Base-by-base conservation (phyloP, 2,113 vertebrate species). In the Myotis lucifugus region DNA sequence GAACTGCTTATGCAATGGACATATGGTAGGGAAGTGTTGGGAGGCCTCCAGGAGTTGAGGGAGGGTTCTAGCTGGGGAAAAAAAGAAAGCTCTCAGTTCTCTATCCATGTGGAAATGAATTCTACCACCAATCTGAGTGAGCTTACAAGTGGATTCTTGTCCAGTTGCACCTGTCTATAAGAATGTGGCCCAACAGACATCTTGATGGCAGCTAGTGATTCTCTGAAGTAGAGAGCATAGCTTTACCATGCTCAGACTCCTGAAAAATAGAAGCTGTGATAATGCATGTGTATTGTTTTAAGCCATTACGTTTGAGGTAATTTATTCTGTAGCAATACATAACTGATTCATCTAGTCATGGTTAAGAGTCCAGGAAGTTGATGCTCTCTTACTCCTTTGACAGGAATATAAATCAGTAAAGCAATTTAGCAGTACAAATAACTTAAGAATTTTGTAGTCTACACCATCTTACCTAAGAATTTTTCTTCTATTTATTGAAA, bases 21-120 rank as follows among this genome's bases (percentile, higher is more conserved):
- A 34, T 1, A 3, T 15, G 6, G 32, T 7, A 11, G 1, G 25
- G 46, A 52, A 56, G 5, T 6, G 4, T 61, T 48, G 10, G 3
- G 9, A 48, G 18, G 5, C 37, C 14, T 82, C 46, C n/a, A 73
- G 2, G 15, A 37, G 4, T 1, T 37, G n/a, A 76, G n/a, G 6
- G n/a, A 91, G 19, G 2, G 17, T 9, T 90, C 64, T 15, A 64
- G 23, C 25, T 54, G n/a, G 67, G 69, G 40, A 72, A 29, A 19
- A 3, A 79, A 40, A 19, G 4, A 10, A 64, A 42, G 3, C 17
- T 70, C 32, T 73, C 14, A 56, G 54, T 85, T 8, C 4, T 54
- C 6, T 78, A 25, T 6, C 27, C n/a, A 1, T 64, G 21, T 50
- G 17, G 81, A 90, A 69, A n/a, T 50, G 37, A 78, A 69, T 84